Evolutionary conservation across 2,888 invertebrate genomes (phyloP).

Genomic region (Drosophila mimica): DNA sequence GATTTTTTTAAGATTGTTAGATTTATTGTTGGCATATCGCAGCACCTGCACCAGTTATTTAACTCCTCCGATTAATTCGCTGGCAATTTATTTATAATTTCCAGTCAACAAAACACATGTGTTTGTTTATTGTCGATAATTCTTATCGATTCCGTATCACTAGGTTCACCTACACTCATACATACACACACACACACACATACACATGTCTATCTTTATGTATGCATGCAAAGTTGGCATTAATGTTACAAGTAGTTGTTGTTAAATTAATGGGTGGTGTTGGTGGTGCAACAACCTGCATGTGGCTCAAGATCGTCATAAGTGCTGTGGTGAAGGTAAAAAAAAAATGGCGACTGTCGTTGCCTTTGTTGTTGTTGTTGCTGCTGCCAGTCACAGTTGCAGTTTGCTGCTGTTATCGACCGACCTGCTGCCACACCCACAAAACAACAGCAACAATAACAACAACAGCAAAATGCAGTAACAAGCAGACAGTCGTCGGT

Average conservation of each 20-base stretch:
- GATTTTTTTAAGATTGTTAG: slow-evolving; percentile 6
- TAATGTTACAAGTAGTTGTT: slow-evolving; percentile 39
- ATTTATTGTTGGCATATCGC: slow-evolving; percentile 24
- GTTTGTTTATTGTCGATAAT: slow-evolving; percentile 43
- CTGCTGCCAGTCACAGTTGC: slow-evolving; percentile 14
- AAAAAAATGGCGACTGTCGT: slow-evolving; percentile 65
- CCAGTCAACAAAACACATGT: slow-evolving; percentile 1
- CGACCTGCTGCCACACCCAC: slow-evolving; percentile 65
- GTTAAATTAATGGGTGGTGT: slow-evolving; percentile 30
- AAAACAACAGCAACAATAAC: slow-evolving; percentile 28
- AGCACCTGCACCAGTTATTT: slow-evolving; percentile 27
- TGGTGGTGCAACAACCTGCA: slow-evolving; percentile 83
- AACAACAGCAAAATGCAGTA: slow-evolving; percentile 13
- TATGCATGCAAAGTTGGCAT: slow-evolving; percentile 42
- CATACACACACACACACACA: background rate
- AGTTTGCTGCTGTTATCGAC: slow-evolving; percentile 54
- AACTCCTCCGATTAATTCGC: slow-evolving; percentile 30
- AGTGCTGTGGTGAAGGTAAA: slow-evolving; percentile 62
- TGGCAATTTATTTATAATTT: slow-evolving; percentile 34
- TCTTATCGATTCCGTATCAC: slow-evolving; percentile 41
- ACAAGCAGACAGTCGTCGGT: slow-evolving; percentile 14
- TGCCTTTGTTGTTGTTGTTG: slow-evolving; percentile 19
- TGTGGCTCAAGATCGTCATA: slow-evolving; percentile 84
- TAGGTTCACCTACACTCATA: slow-evolving; percentile 17
- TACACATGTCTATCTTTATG: background rate